phyloP scores from a whole-genome alignment of 2,888 invertebrate species.

The Ennomos quercinarius region DNA sequence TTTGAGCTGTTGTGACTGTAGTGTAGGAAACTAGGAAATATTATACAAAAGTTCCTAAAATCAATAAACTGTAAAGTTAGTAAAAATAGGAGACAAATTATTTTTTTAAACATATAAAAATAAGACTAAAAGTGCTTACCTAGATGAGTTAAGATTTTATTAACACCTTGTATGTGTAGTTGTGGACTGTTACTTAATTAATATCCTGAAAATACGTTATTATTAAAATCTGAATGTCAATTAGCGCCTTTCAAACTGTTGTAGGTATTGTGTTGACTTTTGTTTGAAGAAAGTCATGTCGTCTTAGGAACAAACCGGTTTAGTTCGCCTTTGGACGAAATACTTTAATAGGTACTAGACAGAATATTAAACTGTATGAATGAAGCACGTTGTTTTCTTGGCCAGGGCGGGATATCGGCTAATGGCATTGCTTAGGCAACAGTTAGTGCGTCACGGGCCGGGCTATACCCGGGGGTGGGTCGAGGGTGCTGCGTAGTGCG shows the following conservation, averaged over 20 bases:
- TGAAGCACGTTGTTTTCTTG: conserved; percentile 53
- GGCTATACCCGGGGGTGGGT: conserved; percentile 21
- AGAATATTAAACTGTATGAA: conserved; percentile 57
- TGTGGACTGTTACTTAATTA: too few species aligned
- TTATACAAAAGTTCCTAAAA: conserved; percentile 52
- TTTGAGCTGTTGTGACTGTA: conserved; percentile 8
- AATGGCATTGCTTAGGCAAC: conserved; percentile 40
- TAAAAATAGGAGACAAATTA: not conserved
- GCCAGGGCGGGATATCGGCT: conserved; percentile 38
- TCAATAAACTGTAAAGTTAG: conserved; percentile 14
- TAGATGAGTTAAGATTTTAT: conserved; percentile 6
- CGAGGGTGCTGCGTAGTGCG: conserved; percentile 28
- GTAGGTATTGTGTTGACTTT: conserved; percentile 2
- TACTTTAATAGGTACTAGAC: conserved; percentile 48
- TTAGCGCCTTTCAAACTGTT: not conserved
- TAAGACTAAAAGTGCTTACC: not conserved
- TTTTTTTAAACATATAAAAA: not conserved
- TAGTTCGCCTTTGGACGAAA: conserved; percentile 30
- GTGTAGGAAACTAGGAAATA: conserved; percentile 29
- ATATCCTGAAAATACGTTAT: not conserved
- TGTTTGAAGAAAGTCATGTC: not conserved
- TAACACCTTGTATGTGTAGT: not conserved
- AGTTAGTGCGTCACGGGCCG: conserved; percentile 30
- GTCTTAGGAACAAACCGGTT: conserved; percentile 32
- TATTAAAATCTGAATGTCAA: not conserved